Base-by-base conservation (phyloP, 2,113 vertebrate genomes). In the Dipodomys stephensi region DNA sequence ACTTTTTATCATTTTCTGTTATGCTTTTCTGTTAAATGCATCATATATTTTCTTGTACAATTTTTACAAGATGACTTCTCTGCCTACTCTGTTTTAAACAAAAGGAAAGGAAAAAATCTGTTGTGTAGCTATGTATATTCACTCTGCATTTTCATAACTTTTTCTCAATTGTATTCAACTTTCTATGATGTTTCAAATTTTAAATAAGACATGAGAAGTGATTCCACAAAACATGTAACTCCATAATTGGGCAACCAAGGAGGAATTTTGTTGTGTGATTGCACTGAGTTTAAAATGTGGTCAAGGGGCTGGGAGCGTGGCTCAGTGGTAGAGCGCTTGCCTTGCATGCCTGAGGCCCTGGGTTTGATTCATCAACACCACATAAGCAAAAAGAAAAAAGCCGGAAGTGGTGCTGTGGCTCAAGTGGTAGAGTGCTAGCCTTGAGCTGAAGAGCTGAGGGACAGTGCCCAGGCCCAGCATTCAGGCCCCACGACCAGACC, bases 91-190 rank as follows among this genome's bases (percentile, higher is more conserved):
- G 62, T 64, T 64, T 86, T 35, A 82, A 32, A 76, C 73, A 35
- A 90, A 18, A 83, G 4, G 64, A 94, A 35, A 90, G 19, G 80
- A 6, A 69, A 94, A 62, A 23, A 76, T 46, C 35, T 67, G 16
- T 20, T 25, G 18, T 85, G 92, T 90, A 25, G 49, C 62, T 79
- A 91, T 86, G 86, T 64, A 1, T 85, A 80, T 77, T 87, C 60
- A 72, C 12, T 85, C 80, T 74, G 76, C 76, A 49, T 69, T 96
- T 88, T 80, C 32, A 90, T n/a, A 60, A 64, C 27, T 89, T 90
- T 88, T 44, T 9, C 3, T 62, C 22, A 53, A 9, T 88, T 72
- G 27, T 92, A 69, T 92, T 74, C 30, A 68, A 6, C 91, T 71
- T 88, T 35, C 57, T 85, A 76, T 90, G 19, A 65, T 57, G 28